Evolutionary conservation across 2,113 vertebrate genomes (phyloP).

Genomic region (Myotis lucifugus): DNA sequence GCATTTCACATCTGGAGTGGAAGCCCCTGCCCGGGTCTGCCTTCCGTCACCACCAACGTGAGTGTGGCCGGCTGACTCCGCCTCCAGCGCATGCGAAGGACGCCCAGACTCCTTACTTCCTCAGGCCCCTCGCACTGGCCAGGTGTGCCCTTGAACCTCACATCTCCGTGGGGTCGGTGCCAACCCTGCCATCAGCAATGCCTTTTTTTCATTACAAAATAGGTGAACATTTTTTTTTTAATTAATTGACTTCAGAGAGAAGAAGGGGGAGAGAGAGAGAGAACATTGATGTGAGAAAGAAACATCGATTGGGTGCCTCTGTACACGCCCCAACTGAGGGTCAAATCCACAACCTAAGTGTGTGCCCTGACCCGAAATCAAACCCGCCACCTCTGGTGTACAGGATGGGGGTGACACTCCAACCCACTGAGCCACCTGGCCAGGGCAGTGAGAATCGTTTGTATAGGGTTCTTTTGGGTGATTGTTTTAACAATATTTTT

Average conservation of each 20-base stretch:
- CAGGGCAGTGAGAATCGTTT: neutral
- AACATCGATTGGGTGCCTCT: too few species aligned
- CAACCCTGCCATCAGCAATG: neutral
- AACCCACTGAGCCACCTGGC: neutral
- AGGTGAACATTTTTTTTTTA: neutral
- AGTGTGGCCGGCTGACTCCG: neutral
- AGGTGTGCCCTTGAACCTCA: neutral
- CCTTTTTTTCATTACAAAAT: neutral
- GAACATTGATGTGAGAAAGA: too few species aligned
- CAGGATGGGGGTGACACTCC: too few species aligned
- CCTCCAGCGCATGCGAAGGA: neutral
- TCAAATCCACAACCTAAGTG: too few species aligned
- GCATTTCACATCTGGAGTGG: constrained; percentile 60
- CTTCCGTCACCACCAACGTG: neutral
- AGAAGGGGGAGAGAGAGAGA: too few species aligned
- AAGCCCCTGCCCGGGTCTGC: neutral
- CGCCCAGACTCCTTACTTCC: constrained; percentile 5
- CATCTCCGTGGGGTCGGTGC: neutral
- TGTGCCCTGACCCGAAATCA: too few species aligned
- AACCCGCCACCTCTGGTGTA: too few species aligned
- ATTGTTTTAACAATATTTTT: neutral
- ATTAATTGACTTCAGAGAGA: too few species aligned
- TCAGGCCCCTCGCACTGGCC: neutral
- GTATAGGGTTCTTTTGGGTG: neutral
- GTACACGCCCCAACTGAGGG: too few species aligned